Conservation (phyloP, 2,888 invertebrate species). For the Tuberolachnus salignus region DNA sequence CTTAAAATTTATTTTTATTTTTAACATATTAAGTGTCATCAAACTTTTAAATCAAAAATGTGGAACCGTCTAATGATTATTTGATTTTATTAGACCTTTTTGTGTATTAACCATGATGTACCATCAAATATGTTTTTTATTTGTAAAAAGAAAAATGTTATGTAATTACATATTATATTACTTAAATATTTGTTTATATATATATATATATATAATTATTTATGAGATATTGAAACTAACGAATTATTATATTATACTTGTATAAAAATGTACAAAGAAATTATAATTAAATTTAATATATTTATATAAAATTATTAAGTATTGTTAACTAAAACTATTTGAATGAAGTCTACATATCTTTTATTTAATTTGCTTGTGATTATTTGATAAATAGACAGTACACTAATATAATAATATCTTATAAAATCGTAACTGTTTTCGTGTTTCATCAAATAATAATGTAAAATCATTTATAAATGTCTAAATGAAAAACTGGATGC, state of each 20-base stretch:
- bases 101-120: slow-evolving; percentile 2
- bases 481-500: too few species aligned
- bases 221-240: slow-evolving; percentile 36
- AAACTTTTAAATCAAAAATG: slow-evolving; percentile 22
- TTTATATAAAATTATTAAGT: slow-evolving; percentile 28
- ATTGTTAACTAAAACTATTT: neutral
- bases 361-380: too few species aligned
- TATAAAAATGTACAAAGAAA: slow-evolving; percentile 45
- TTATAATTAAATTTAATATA: slow-evolving; percentile 39
- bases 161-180: slow-evolving; percentile 22
- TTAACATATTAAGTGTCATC: slow-evolving; percentile 26
- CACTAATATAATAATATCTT: too few species aligned
- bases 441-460: too few species aligned
- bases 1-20: slow-evolving; percentile 20
- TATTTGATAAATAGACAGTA: too few species aligned
- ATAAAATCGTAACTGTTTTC: too few species aligned
- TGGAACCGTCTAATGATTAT: slow-evolving; percentile 10
- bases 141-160: slow-evolving; percentile 30
- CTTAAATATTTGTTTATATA: neutral
- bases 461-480: too few species aligned
- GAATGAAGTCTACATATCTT: too few species aligned
- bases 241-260: slow-evolving; percentile 27
- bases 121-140: slow-evolving; percentile 6
- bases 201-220: slow-evolving; percentile 4
- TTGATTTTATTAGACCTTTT: slow-evolving; percentile 17